Base-by-base conservation (phyloP, 2,888 invertebrate genomes). In the Octonoba sinensis region DNA sequence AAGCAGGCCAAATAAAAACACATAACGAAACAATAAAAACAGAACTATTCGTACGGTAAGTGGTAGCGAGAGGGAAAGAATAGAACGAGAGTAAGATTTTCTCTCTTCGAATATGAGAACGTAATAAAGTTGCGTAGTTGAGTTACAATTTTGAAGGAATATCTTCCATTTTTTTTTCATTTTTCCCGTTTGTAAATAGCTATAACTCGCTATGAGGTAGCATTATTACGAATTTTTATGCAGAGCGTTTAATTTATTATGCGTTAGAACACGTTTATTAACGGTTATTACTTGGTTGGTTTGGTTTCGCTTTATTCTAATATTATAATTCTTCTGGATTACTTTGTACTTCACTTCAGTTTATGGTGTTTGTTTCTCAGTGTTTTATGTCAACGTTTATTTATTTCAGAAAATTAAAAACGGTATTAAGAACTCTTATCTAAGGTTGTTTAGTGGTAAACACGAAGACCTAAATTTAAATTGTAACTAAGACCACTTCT, bases 91-190 rank as follows among this genome's bases (percentile, higher is more conserved):
- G 72, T 72, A 60, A 62, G 62, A 62, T 72, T 72, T 62, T 72
- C 36, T 72, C 62, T 36, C 20, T 13, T 62, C 44, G 72, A 72
- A 72, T 72, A 72, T 72, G 72, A 72, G 62, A 72, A 51, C 49
- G 62, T 72, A 72, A 72, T 72, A 72, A 72, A 72, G 72, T 64
- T 72, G 72, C 72, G 62, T 62, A 72, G 49, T 72, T 60, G 62
- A 62, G 59, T 22, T 22, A 22, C 56, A 69, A 69, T 69, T 57
- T 56, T 69, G 69, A 36, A 36, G 36, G 36, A 36, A 36, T 71
- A 60, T 71, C 60, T 71, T 56, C 44, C 18, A 22, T 24, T 24
- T 27, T 24, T 51, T 67, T 18, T 54, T 36, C 13, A 4, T 15
- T 18, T 22, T 47, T 65, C 36, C 36, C 36, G 8, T 8, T 27